Conservation (phyloP, 1,140 invertebrate genomes). For the Drosophila azteca region DNA sequence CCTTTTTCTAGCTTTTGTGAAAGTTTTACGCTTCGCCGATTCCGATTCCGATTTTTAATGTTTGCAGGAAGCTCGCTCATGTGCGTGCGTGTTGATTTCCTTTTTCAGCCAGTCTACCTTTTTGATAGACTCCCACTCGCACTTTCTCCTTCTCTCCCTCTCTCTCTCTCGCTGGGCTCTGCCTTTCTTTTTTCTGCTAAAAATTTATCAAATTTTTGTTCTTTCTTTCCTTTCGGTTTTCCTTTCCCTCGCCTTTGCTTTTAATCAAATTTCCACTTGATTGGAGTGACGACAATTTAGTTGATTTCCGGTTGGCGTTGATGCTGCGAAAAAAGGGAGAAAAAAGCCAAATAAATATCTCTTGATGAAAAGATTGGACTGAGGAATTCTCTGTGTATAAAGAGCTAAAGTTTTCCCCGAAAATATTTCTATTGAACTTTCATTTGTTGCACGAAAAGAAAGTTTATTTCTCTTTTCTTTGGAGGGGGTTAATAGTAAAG, state of each 20-base stretch:
- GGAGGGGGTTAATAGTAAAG: too few relatives aligned
- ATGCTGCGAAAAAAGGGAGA: constrained; percentile 9
- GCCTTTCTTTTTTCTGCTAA: constrained; percentile 18
- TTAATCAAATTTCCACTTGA: constrained; percentile 82
- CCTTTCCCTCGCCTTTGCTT: constrained; percentile 23
- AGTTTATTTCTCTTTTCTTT: too few relatives aligned
- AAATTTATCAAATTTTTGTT: constrained; percentile 76
- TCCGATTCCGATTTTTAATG: constrained; percentile 75
- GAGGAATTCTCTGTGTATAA: not conserved
- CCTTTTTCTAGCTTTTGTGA: constrained; percentile 34
- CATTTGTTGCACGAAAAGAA: too few relatives aligned
- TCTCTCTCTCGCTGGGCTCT: too few relatives aligned
- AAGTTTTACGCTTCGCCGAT: constrained; percentile 63
- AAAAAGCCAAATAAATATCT: too few relatives aligned
- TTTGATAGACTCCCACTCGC: constrained; percentile 51
- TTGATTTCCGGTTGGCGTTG: constrained; percentile 71
- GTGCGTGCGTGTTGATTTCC: constrained; percentile 75
- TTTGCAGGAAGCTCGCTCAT: constrained; percentile 69
- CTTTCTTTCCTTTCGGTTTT: constrained; percentile 15
- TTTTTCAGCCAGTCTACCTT: constrained; percentile 49
- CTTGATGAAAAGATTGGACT: not conserved
- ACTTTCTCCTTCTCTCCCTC: constrained; percentile 34
- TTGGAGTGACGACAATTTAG: constrained; percentile 78
- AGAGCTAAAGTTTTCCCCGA: not conserved
- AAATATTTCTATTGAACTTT: too few relatives aligned